phyloP scores from a whole-genome alignment of 2,888 invertebrate genomes.

The Mythimna pallens region DNA sequence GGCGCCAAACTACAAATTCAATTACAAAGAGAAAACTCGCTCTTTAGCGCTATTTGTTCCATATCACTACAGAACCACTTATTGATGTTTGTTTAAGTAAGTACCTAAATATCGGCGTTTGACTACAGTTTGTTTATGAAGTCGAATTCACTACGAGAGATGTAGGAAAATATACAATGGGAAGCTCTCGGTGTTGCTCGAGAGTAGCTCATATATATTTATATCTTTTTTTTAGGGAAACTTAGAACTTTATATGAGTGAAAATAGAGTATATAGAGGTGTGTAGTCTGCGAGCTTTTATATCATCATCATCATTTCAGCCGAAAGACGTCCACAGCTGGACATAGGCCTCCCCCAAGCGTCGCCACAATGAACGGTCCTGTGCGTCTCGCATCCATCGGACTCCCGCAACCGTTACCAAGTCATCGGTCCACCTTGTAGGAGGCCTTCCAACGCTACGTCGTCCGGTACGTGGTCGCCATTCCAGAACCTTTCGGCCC shows the following conservation, averaged over 20 bases:
- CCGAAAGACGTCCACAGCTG: too few relatives aligned
- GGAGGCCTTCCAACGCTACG: too few relatives aligned
- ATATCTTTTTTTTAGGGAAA: constrained; percentile 17
- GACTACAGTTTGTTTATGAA: constrained; percentile 58
- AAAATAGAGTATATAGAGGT: background rate
- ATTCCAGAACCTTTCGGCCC: too few relatives aligned
- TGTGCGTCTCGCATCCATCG: too few relatives aligned
- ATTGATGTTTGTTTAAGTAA: constrained; percentile 54
- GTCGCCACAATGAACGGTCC: too few relatives aligned
- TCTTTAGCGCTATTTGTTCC: constrained; percentile 37
- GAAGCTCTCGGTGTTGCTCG: constrained; percentile 33
- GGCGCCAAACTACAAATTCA: constrained; percentile 38
- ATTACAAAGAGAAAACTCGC: constrained; percentile 41
- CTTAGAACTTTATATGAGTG: background rate
- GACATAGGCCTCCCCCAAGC: too few relatives aligned
- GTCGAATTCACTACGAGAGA: constrained; percentile 58
- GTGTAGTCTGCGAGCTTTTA: background rate
- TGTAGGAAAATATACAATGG: constrained; percentile 61
- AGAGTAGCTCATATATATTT: constrained; percentile 47
- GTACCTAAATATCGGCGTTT: constrained; percentile 50
- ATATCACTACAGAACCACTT: constrained; percentile 51
- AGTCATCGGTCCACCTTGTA: too few relatives aligned
- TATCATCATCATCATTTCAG: too few relatives aligned
- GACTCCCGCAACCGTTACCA: too few relatives aligned
- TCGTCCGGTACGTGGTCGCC: too few relatives aligned